Evolutionary conservation across 2,113 vertebrate species (phyloP).

Genomic region (Saccopteryx leptura): DNA sequence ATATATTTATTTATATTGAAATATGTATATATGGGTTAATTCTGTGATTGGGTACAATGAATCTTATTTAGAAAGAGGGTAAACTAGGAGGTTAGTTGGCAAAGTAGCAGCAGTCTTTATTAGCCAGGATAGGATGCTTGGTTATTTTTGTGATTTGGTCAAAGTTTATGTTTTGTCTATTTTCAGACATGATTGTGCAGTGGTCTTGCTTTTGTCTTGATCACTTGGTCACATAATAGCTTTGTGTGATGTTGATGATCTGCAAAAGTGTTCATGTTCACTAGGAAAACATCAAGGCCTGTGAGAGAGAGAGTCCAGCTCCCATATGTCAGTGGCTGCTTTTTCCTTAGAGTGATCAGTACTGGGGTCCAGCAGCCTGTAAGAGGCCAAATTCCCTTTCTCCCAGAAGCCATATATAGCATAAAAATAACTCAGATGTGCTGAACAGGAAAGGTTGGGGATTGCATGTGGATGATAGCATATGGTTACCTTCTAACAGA

Average conservation of each 20-base stretch:
- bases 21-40: background rate
- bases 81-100: background rate
- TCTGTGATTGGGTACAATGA: background rate
- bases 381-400: constrained; percentile 14
- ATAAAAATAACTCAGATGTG: background rate
- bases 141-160: constrained; percentile 47
- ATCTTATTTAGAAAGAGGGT: background rate
- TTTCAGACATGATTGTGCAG: constrained; percentile 10
- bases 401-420: background rate
- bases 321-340: background rate
- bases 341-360: constrained; percentile 23
- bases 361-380: background rate
- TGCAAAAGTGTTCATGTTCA: constrained; percentile 8
- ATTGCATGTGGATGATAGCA: background rate
- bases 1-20: background rate
- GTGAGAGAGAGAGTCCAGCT: background rate
- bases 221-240: background rate
- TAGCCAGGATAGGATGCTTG: background rate
- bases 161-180: constrained; percentile 38
- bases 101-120: background rate
- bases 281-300: background rate
- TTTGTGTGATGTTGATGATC: background rate
- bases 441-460: constrained; percentile 13
- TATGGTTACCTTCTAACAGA: constrained; percentile 19
- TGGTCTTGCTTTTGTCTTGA: background rate